Conservation (phyloP, 2,113 vertebrate species). For the Casuarius casuarius region DNA sequence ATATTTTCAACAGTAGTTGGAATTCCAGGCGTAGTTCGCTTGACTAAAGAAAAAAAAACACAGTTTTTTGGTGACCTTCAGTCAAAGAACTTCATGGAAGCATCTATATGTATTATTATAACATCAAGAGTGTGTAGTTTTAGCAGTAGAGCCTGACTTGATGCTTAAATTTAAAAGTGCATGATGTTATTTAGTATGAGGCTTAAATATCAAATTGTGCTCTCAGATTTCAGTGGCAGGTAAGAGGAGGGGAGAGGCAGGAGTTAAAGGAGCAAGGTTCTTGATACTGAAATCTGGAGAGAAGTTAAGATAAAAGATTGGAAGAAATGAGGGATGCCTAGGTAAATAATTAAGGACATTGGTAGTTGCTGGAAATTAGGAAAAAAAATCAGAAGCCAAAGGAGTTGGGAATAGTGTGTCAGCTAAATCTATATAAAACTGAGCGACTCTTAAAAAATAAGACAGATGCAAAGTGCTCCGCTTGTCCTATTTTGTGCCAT, state of each 20-base stretch:
- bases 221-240: background rate
- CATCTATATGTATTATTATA: rapidly evolving
- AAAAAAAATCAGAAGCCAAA: background rate
- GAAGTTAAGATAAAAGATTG: background rate
- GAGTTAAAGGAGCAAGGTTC: background rate
- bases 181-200: rapidly evolving
- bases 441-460: background rate
- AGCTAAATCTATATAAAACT: background rate
- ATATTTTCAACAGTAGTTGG: background rate
- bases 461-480: background rate
- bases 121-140: background rate
- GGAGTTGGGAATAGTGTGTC: background rate
- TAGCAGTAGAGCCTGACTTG: background rate
- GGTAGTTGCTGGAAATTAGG: background rate
- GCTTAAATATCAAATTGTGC: background rate
- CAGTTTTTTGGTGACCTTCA: background rate
- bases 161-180: rapidly evolving
- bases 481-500: too few relatives aligned
- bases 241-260: background rate
- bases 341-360: background rate
- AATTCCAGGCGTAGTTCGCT: background rate
- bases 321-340: background rate
- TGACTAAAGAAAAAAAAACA: background rate
- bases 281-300: background rate
- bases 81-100: background rate